Evolutionary conservation across 2,113 vertebrate genomes (phyloP).

Genomic region (Oreocharis arfaki): DNA sequence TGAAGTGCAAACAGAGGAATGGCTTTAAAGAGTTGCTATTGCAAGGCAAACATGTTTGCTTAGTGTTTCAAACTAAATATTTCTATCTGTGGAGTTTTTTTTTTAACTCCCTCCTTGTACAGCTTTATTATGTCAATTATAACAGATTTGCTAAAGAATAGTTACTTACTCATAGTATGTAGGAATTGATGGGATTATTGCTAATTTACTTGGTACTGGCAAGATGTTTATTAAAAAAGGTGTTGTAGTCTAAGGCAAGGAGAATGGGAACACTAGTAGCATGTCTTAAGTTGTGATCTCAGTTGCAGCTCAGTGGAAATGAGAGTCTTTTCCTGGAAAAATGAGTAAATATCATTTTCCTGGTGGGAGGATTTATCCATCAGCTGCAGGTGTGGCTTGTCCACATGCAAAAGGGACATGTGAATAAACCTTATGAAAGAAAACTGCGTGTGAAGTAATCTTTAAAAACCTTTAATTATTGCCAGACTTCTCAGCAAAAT

Average conservation of each 20-base stretch:
- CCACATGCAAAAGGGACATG: not conserved
- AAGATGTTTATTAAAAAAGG: not conserved
- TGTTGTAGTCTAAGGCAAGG: not conserved
- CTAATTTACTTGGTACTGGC: not conserved
- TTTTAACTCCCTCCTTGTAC: not conserved
- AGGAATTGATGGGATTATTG: not conserved
- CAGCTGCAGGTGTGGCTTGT: not conserved
- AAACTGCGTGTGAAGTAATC: not conserved
- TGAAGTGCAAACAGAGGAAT: slow-evolving; percentile 1
- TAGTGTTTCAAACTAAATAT: not conserved
- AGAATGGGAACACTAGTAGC: not conserved
- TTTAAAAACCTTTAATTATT: not conserved
- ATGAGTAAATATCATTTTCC: not conserved
- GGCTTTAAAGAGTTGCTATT: not conserved
- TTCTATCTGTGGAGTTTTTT: not conserved
- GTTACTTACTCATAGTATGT: not conserved
- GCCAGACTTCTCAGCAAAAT: not conserved
- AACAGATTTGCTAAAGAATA: not conserved
- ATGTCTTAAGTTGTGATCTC: not conserved
- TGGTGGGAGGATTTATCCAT: not conserved
- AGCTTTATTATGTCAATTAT: not conserved
- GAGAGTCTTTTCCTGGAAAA: not conserved
- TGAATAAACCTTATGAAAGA: not conserved
- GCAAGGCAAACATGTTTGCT: not conserved
- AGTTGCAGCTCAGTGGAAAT: not conserved